Evolutionary conservation across 2,888 invertebrate genomes (phyloP), one percentile per base, ranked within the genome.

Genomic region (Drosophila imparisetae): DNA sequence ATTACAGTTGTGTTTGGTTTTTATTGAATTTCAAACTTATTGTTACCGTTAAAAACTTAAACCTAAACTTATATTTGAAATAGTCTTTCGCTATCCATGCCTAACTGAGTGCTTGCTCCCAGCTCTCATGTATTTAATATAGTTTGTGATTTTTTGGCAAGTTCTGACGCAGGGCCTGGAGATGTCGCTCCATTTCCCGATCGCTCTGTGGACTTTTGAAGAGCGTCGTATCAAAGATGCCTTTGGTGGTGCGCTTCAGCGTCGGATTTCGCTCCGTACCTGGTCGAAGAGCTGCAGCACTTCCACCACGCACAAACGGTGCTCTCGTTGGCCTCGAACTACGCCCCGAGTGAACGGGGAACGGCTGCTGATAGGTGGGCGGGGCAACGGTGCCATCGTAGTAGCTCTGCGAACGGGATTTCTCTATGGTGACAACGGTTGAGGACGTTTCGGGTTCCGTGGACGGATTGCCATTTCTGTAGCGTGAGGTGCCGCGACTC

Each of bases 381-480:
- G 85, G 90, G 0, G 86, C 76, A 24, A 90, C 32, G 4, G 93
- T 91, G 13, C 93, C 93, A 42, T 92, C 93, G 70, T 93, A 93
- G 61, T 91, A 93, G 66, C 93, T 92, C 52, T 93, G 91, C 0
- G 93, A 93, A 59, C 90, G 89, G 0, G 93, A 93, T 72, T 93
- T 93, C 62, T 93, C 90, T 36, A 93, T 90, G 3, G 91, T 91
- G 3, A 93, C 76, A 21, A 84, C 80, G 13, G 89, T 86, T 15
- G 86, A 49, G 30, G 49, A 55, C 0, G 72, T 40, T 36, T 72
- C 76, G 11, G 69, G 21, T 34, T 76, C 80, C 8, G 71, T 64
- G 48, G n/a, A 49, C 2, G 69, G 63, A 10, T n/a, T 72, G 8
- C 64, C 64, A 38, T n/a, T 75, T 45, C 72, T 78, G 30, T 74